Evolutionary conservation across 2,797 vertebrate genomes (phyloP).

Genomic region (Pygocentrus nattereri): DNA sequence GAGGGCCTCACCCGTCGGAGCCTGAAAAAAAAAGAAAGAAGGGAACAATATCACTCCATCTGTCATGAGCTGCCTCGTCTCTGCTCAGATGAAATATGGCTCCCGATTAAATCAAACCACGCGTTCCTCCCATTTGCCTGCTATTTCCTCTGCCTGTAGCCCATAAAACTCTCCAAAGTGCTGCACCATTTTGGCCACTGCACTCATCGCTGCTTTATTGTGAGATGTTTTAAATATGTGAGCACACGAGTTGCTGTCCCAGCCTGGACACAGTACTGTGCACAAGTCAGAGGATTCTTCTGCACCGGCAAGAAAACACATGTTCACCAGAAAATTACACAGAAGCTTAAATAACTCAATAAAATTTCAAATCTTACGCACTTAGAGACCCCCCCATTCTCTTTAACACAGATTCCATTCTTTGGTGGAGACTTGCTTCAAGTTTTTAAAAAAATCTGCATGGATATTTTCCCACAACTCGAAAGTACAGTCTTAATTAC

Average conservation of each 20-base stretch:
- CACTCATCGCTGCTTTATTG: neutral
- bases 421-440: too few relatives aligned
- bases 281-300: too few relatives aligned
- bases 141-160: constrained; percentile 66
- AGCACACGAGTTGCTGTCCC: too few relatives aligned
- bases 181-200: neutral
- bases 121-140: constrained; percentile 71
- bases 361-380: neutral
- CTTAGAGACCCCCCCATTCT: too few relatives aligned
- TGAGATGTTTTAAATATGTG: neutral
- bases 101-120: constrained; percentile 72
- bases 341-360: too few relatives aligned
- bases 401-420: too few relatives aligned
- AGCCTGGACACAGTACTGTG: too few relatives aligned
- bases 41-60: constrained; percentile 85
- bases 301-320: too few relatives aligned
- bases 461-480: too few relatives aligned
- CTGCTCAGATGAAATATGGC: constrained; percentile 78
- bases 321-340: too few relatives aligned
- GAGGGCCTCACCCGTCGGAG: constrained; percentile 71
- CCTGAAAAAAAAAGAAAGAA: constrained; percentile 54
- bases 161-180: constrained; percentile 54
- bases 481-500: too few relatives aligned
- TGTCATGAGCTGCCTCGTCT: constrained; percentile 82
- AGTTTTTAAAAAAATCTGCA: too few relatives aligned